Conservation (phyloP, 2,888 invertebrate species). For the Chrysolina haemoptera region DNA sequence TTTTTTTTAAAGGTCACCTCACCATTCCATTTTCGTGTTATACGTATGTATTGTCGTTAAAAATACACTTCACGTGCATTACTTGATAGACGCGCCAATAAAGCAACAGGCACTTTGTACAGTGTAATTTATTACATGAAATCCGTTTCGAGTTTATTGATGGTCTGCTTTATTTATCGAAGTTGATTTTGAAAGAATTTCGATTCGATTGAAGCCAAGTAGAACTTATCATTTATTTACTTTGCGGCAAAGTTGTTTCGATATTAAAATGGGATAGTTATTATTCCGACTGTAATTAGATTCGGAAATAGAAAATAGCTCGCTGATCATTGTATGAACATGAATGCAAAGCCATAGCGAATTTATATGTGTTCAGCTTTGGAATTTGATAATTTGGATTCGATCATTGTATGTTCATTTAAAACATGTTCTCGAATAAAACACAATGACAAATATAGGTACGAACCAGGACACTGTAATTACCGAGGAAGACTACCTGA, state of each 20-base stretch:
- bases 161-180: constrained; percentile 18
- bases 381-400: too few relatives aligned
- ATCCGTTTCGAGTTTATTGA: constrained; percentile 17
- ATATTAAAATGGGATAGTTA: background rate
- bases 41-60: background rate
- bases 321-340: background rate
- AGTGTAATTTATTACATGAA: constrained; percentile 2
- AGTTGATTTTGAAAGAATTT: background rate
- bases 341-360: background rate
- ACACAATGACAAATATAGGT: too few relatives aligned
- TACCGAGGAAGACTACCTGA: too few relatives aligned
- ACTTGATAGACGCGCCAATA: background rate
- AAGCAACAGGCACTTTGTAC: constrained; percentile 2
- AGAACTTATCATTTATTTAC: constrained; percentile 19
- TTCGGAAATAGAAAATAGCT: constrained; percentile 5
- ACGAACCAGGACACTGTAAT: too few relatives aligned
- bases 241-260: background rate
- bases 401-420: too few relatives aligned
- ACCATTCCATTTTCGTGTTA: background rate
- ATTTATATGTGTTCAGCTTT: too few relatives aligned
- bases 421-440: too few relatives aligned
- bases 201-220: constrained; percentile 2
- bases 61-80: background rate
- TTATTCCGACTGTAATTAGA: background rate
- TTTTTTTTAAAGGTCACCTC: too few relatives aligned